phyloP scores from a whole-genome alignment of 92 coral and sea anemone genomes.

The Epizoanthus rinbou region DNA sequence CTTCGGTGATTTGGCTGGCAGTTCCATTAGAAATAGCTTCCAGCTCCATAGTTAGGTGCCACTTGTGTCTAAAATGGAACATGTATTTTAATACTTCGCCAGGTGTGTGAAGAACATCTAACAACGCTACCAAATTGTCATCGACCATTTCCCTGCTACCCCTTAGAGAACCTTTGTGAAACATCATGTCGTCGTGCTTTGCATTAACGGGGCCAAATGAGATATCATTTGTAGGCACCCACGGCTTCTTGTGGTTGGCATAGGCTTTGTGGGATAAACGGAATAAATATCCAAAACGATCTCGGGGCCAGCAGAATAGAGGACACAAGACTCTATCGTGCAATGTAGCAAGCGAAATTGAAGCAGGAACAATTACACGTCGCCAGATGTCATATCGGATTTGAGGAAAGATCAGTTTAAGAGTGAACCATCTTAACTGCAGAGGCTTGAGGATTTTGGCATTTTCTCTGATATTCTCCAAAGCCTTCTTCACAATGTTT shows the following conservation, averaged over 20 bases:
- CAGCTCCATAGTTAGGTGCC: not conserved
- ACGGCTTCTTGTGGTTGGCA: conserved; percentile 3
- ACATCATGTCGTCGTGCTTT: not conserved
- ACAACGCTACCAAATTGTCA: not conserved
- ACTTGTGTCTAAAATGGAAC: not conserved
- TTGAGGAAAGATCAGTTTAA: not conserved
- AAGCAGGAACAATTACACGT: conserved; percentile 5
- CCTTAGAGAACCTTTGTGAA: not conserved
- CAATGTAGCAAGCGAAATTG: not conserved
- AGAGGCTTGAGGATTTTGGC: conserved; percentile 16
- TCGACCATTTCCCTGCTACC: not conserved
- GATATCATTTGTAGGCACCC: conserved; percentile 1
- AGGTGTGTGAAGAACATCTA: not conserved
- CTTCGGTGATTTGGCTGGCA: conserved; percentile 7
- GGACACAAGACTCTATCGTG: conserved; percentile 3
- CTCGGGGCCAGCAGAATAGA: conserved; percentile 1
- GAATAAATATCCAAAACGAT: not conserved
- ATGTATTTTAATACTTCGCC: not conserved
- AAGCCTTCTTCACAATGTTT: not conserved
- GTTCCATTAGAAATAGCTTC: not conserved
- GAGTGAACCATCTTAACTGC: conserved; percentile 3
- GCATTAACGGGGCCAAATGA: conserved; percentile 9
- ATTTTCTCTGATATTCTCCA: not conserved
- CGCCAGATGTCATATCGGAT: conserved; percentile 17
- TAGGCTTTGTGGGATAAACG: conserved; percentile 1